A percentile compares a stretch with the other conserved stretches of the same genome.
Evolutionary conservation across 2,797 vertebrate species (phyloP).

Genomic region (Megalops cyprinoides): DNA sequence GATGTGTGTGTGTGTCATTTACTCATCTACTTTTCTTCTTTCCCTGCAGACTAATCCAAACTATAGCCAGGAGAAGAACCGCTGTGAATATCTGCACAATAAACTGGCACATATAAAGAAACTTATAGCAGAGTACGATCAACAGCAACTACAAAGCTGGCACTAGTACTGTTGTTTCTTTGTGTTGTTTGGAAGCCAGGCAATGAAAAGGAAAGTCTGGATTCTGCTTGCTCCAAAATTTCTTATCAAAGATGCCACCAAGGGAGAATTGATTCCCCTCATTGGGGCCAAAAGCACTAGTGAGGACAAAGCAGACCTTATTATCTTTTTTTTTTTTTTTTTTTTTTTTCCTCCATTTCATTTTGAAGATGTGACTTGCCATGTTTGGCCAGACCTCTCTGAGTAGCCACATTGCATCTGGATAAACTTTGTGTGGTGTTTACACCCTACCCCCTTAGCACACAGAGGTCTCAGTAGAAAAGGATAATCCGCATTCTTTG

Average conservation of each 20-base stretch:
- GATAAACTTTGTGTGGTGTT: slow-evolving; percentile 43
- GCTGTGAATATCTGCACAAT: slow-evolving; percentile 99
- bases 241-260: slow-evolving; percentile 38
- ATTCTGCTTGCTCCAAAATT: slow-evolving; percentile 23
- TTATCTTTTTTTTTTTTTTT: no score
- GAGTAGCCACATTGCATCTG: slow-evolving; percentile 60
- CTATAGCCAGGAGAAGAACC: slow-evolving; percentile 97
- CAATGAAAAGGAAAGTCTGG: slow-evolving; percentile 46
- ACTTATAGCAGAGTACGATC: slow-evolving; percentile 96
- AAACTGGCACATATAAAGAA: slow-evolving; percentile 99
- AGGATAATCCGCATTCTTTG: slow-evolving; percentile 49
- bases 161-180: slow-evolving; percentile 59
- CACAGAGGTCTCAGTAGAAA: slow-evolving; percentile 52
- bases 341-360: slow-evolving; percentile 35
- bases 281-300: slow-evolving; percentile 62
- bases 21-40: slow-evolving; percentile 36
- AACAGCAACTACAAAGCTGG: slow-evolving; percentile 87
- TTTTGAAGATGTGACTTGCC: slow-evolving; percentile 51
- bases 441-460: slow-evolving; percentile 32
- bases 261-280: slow-evolving; percentile 42
- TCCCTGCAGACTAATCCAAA: slow-evolving; percentile 89
- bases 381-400: slow-evolving; percentile 44
- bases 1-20: no score
- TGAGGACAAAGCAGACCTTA: slow-evolving; percentile 62
- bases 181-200: slow-evolving; percentile 61